Percentiles rank a stretch among this genome's conserved stretches.
phyloP scores from a whole-genome alignment of 2,888 invertebrate species.

The Drosophila leonis region DNA sequence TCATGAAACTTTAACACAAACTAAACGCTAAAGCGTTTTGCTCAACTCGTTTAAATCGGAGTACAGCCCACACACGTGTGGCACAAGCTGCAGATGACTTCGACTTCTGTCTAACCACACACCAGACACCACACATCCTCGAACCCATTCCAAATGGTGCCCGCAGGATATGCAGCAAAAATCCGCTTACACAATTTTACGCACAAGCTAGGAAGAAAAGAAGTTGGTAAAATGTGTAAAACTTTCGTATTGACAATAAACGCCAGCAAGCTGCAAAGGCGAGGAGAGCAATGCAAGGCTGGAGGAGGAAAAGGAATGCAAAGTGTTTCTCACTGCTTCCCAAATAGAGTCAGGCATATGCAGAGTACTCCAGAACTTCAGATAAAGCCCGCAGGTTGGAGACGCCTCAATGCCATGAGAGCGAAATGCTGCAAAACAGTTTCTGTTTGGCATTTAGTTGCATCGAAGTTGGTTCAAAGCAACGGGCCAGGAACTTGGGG shows the following conservation, averaged over 20 bases:
- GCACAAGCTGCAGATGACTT: constrained; percentile 25
- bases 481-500: not conserved
- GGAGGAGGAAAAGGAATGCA: not conserved
- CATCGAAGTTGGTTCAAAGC: constrained; percentile 55
- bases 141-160: not conserved
- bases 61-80: constrained; percentile 18
- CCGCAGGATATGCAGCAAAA: constrained; percentile 49
- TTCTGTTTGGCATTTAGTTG: constrained; percentile 68
- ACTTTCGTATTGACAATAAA: constrained; percentile 81
- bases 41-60: constrained; percentile 67
- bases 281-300: not conserved
- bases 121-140: constrained; percentile 29
- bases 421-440: constrained; percentile 46
- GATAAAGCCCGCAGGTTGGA: constrained; percentile 72
- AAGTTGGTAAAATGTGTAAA: constrained; percentile 70
- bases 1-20: constrained; percentile 47
- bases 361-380: constrained; percentile 36
- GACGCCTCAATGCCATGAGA: constrained; percentile 27
- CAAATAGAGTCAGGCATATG: constrained; percentile 51
- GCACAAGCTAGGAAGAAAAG: constrained; percentile 52
- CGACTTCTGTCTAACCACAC: constrained; percentile 42
- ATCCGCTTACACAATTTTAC: constrained; percentile 69
- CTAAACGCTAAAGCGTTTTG: constrained; percentile 66
- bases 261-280: constrained; percentile 46
- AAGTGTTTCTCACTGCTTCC: constrained; percentile 41